phyloP scores from a whole-genome alignment of 2,113 vertebrate species.

The Phoxinus phoxinus region DNA sequence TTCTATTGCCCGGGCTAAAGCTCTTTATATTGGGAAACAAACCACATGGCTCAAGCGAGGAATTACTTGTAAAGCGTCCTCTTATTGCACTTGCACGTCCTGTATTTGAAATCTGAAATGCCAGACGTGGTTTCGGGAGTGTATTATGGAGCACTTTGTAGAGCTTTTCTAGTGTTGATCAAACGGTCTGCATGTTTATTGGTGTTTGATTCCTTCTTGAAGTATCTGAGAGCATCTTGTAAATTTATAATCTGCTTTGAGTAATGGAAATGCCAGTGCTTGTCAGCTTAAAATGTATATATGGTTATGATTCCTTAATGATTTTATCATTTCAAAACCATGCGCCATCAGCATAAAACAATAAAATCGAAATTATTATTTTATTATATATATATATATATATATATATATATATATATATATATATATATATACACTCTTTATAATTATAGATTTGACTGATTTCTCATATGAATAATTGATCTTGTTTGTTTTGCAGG shows the following conservation, averaged over 20 bases:
- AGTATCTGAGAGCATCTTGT: not conserved
- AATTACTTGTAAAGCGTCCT: slow-evolving; percentile 4
- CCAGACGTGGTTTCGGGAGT: not conserved
- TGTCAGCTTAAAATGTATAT: not conserved
- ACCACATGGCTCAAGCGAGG: not conserved
- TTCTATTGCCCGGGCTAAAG: slow-evolving; percentile 9
- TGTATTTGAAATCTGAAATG: not conserved
- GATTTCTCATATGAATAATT: slow-evolving; percentile 3
- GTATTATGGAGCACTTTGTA: not conserved
- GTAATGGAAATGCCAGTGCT: slow-evolving; percentile 3
- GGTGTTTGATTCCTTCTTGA: slow-evolving; percentile 1
- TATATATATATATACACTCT: no score
- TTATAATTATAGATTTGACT: not conserved
- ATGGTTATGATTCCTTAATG: not conserved
- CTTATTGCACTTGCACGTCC: not conserved
- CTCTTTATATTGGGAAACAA: slow-evolving; percentile 39
- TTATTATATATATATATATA: no score
- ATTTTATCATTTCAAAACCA: not conserved
- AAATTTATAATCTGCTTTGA: not conserved
- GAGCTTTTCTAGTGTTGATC: slow-evolving; percentile 19
- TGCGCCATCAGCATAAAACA: not conserved
- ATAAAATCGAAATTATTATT: not conserved
- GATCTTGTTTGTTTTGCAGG: slow-evolving; percentile 70
- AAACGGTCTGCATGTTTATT: not conserved
- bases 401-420: no score